Evolutionary conservation across 2,113 vertebrate species (phyloP).

Genomic region (Ascaphus truei): DNA sequence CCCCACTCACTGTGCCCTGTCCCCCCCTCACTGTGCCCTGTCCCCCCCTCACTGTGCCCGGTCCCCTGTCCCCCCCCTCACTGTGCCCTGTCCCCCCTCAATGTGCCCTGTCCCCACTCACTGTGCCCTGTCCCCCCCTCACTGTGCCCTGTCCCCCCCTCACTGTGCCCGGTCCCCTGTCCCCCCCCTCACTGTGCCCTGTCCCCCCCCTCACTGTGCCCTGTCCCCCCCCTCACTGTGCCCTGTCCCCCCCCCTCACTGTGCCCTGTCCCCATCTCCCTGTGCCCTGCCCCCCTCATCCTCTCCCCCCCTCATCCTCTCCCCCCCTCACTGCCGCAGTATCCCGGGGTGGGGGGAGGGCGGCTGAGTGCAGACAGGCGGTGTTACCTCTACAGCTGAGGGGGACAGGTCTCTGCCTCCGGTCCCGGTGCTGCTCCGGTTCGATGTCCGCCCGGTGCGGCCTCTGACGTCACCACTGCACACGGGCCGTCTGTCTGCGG

Average conservation of each 20-base stretch:
- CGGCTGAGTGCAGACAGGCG: background rate
- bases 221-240: conserved; percentile 18
- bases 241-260: conserved; percentile 22
- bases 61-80: too few relatives aligned
- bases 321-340: background rate
- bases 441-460: conserved; percentile 21
- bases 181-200: background rate
- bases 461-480: conserved; percentile 23
- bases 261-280: too few relatives aligned
- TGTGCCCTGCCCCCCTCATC: too few relatives aligned
- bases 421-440: conserved; percentile 38
- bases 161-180: too few relatives aligned
- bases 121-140: background rate
- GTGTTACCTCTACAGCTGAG: background rate
- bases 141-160: too few relatives aligned
- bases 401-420: conserved; percentile 2
- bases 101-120: background rate
- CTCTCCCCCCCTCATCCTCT: background rate
- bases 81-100: background rate
- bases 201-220: conserved; percentile 22
- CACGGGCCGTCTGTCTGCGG: conserved; percentile 19
- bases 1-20: too few relatives aligned
- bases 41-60: too few relatives aligned
- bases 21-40: background rate
- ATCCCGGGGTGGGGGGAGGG: background rate